Evolutionary conservation across 2,888 invertebrate species (phyloP), one percentile per base, ranked within the genome.

Genomic region (Andrena praecox): DNA sequence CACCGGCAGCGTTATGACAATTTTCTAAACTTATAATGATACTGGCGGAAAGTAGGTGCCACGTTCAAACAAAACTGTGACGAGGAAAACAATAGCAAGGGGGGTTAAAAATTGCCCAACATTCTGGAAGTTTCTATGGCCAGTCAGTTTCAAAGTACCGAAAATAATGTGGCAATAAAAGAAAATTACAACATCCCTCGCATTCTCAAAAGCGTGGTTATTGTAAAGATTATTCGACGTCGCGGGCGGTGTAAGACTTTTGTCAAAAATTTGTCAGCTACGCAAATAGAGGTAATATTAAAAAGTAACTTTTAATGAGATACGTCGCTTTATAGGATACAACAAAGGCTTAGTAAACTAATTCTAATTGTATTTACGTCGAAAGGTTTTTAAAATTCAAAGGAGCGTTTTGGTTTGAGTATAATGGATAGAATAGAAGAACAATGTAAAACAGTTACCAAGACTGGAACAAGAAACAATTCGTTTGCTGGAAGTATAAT

Each of bases 1-100:
- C 7, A 67, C 29, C 33, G 50, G 50, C 33, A 31, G 24, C 50
- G 12, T 52, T 66, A 29, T n/a, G 66, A 75, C 66, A 62, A 77
- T 77, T 75, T 67, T 12, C 24, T 20, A 33, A 62, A 67, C 59
- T 66, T 54, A 42, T 67, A 77, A 77, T 66, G 59, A 66, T 29
- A 54, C 42, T 35, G 48, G 27, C 10, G 27, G 27, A 4, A 4
- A n/a, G 33, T 50, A 75, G 20, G 60, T 62, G 20, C n/a, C n/a
- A 42, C 16, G 20, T 20, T 27, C 54, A 16, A 20, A 20, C 33
- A 52, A 24, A 33, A 62, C 24, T 33, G 27, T n/a, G 12, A 8
- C 27, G 27, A 54, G 4, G 6, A n/a, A 7, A 64, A 7, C 3
- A 8, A 8, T 2, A 3, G 7, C 7, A 27, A 2, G 12, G 10